Evolutionary conservation across 2,797 vertebrate genomes (phyloP).

Genomic region (Trachurus trachurus): DNA sequence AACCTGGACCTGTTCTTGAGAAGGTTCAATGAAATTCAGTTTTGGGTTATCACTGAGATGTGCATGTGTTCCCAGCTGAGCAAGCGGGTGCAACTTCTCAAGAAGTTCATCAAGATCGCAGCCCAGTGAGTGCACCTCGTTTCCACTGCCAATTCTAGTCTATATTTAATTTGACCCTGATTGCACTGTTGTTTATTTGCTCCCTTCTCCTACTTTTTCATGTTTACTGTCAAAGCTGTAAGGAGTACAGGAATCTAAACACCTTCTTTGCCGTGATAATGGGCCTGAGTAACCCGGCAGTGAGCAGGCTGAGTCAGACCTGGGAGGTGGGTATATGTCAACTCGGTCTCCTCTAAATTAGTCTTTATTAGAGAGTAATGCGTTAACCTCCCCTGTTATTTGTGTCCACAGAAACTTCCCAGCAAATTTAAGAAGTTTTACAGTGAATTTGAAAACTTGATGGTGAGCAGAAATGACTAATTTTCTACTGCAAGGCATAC

Average conservation of each 20-base stretch:
- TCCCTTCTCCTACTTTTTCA: neutral
- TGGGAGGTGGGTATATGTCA: conserved; percentile 93
- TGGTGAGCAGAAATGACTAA: conserved; percentile 86
- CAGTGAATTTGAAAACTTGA: conserved; percentile 97
- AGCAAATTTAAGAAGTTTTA: conserved; percentile 99
- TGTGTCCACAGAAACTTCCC: conserved; percentile 94
- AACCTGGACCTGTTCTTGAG: conserved; percentile 98
- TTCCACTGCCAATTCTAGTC: neutral
- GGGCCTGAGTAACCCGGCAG: conserved; percentile 97
- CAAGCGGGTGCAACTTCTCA: conserved; percentile 97
- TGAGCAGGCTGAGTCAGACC: conserved; percentile 94
- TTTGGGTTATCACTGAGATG: conserved; percentile 98
- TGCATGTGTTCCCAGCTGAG: conserved; percentile 96
- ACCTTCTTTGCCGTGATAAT: conserved; percentile 97
- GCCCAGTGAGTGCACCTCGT: conserved; percentile 91
- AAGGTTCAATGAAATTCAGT: conserved; percentile 98
- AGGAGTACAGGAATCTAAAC: conserved; percentile 97
- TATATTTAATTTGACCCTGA: neutral
- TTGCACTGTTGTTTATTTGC: neutral
- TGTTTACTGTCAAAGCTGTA: conserved; percentile 88
- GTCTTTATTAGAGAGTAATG: neutral
- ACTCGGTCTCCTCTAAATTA: neutral
- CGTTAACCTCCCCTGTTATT: neutral
- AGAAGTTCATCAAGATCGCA: conserved; percentile 99
- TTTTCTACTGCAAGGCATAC: neutral